Evolutionary conservation across 1,140 invertebrate species (phyloP), one percentile per base, ranked within the genome.

Genomic region (Bombus impatiens): DNA sequence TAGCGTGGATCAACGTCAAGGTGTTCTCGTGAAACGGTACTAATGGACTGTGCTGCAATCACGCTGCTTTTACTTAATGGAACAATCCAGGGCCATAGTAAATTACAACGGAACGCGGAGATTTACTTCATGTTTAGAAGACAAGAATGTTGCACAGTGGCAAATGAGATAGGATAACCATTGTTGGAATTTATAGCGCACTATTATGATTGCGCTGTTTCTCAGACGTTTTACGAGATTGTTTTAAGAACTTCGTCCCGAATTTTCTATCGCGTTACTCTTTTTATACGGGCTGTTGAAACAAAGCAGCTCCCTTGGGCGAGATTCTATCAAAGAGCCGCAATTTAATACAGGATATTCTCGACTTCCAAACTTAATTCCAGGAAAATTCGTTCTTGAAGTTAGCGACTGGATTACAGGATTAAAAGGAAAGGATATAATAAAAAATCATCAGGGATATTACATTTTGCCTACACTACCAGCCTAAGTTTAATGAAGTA

Each of bases 61-160:
- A 42, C 70, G 37, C 9, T 42, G 70, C 44, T 76, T 76, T 37
- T 76, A 76, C 32, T 76, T 76, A 76, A 76, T 76, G 74, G 32
- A 76, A 53, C 74, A 35, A 28, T 32, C 10, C 28, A 0, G 22
- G 47, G 18, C 47, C 18, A 53, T 53, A 53, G 18, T n/a, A 42
- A 47, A 32, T 75, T 75, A 47, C 28, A n/a, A n/a, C 18, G 42
- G 9, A 35, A 25, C 12, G 4, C 8, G 6, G 2, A 76, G 42
- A 76, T 53, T 53, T 76, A 28, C 32, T 15, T 76, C 12, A 32
- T 53, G 32, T 53, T 76, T 76, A 57, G 47, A 37, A 57, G 9
- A 77, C 25, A 40, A 18, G 13, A 74, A 40, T 37, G 28, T 12
- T 37, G 13, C 35, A 40, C 13, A 1, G 25, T 9, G 6, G 13